Base-by-base conservation (phyloP, 2,797 vertebrate genomes). In the Glyptemys insculpta region DNA sequence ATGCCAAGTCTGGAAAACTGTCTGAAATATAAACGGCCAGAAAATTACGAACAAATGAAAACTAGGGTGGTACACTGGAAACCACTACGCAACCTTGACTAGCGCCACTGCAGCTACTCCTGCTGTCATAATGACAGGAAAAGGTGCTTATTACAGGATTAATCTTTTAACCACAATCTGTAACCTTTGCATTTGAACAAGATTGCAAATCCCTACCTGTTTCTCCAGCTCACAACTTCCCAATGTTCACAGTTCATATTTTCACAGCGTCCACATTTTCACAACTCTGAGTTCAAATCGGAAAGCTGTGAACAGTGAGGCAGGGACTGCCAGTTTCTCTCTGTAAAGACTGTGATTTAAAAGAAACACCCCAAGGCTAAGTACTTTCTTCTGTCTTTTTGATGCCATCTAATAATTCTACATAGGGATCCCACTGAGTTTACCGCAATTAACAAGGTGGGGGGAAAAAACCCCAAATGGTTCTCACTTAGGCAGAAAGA, bases 221-320 rank as follows among this genome's bases (percentile, higher is more conserved):
- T 88, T 79, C 84, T 57, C 50, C 1, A 1, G 79, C 94, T 97
- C 82, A 53, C 95, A 90, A 94, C 86, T 94, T 96, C 89, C 96
- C 89, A 79, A 81, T 8, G 74, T 91, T 97, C 89, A 0, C 96
- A 96, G 96, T 91, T 93, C 94, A 90, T 94, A 95, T 97, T 96
- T 97, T 96, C 93, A 92, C 96, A 93, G 95, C 79, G 94, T 95
- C 87, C 84, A 82, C 92, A 14, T 91, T 97, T 96, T 97, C 94
- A 93, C 89, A 90, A 29, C 92, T 90, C 91, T 93, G 94, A 93
- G 96, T 95, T 96, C 94, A 87, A 94, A 95, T 4, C 76, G 89
- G 92, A 91, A 96, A 96, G 91, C 94, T 97, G 93, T 86, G 94
- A 97, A 93, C 74, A 93, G 92, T 83, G 74, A 21, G 41, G 93